Evolutionary conservation across 1,140 invertebrate species (phyloP).

Genomic region (Pygmarrhopalites habei): DNA sequence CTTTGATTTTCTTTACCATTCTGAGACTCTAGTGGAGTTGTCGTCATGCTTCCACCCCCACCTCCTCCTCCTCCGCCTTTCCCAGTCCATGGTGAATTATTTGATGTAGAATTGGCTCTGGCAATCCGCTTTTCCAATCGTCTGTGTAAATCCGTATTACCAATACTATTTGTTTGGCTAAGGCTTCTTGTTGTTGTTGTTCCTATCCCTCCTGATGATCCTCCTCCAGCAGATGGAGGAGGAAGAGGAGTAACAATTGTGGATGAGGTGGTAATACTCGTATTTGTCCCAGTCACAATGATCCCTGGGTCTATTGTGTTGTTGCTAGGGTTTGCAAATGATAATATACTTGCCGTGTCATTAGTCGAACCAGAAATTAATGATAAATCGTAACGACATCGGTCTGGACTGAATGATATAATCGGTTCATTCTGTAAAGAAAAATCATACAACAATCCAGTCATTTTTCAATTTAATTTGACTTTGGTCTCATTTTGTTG

Average conservation of each 20-base stretch:
- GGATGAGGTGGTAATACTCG: not conserved
- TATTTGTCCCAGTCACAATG: no score
- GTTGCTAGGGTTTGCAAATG: not conserved
- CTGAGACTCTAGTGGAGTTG: no score
- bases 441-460: no score
- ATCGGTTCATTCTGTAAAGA: slow-evolving; percentile 21
- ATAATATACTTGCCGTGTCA: not conserved
- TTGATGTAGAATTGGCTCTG: slow-evolving; percentile 3
- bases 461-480: no score
- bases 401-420: slow-evolving; percentile 31
- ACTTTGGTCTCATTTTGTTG: no score
- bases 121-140: slow-evolving; percentile 26
- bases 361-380: not conserved
- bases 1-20: not conserved
- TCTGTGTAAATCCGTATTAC: slow-evolving; percentile 17
- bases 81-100: not conserved
- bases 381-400: slow-evolving; percentile 18
- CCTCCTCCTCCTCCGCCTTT: not conserved
- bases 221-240: not conserved
- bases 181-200: not conserved
- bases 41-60: not conserved
- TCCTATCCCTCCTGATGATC: not conserved
- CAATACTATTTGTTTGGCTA: not conserved
- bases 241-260: not conserved
- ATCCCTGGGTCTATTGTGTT: not conserved